Evolutionary conservation across 2,113 vertebrate species (phyloP), one percentile per base, ranked within the genome.

Genomic region (Myotis brandtii): DNA sequence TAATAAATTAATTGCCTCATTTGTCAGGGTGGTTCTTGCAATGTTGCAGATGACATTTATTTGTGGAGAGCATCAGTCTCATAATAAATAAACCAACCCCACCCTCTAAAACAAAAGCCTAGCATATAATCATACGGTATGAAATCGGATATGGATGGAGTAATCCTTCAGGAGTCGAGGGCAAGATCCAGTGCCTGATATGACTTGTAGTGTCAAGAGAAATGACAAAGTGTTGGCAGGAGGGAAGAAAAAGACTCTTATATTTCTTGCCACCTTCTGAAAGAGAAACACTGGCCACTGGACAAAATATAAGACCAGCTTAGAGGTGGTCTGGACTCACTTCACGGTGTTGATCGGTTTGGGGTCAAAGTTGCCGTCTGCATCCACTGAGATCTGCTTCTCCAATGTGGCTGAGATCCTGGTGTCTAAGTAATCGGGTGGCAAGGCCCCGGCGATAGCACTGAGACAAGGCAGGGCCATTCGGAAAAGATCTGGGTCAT

Each of bases 391-490:
- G 86, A 99, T 97, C 69, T 99, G 99, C 67, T 99, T 99, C 97
- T 99, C 99, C 97, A 99, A 93, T 0, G 98, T 98, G 64, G 99
- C 98, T 86, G 96, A 98, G 95, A 99, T 99, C 73, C 99, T 99
- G 34, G 99, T 98, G 89, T 99, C 99, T 92, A 99, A 98, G 90
- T 99, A 99, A 97, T 99, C 99, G 2, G 99, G 99, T 4, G 99
- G 99, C 95, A 99, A 97, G 83, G 99, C 99, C 96, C 99, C 99
- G 11, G 99, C 99, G 92, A 99, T 99, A 93, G 99, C 99, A 98
- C 99, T 99, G 97, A 99, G 98, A 98, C 99, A 99, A 86, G 99
- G 99, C 98, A 99, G 99, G 93, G 99, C 99, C 99, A 99, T 99
- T 98, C 99, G 99, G 98, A 99, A 99, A 54, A 99, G 99, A 77